A percentile compares a stretch with the other conserved stretches of the same genome.
These are phyloP conservation scores for Dolomedes plantarius DNA, from an alignment of 2,888 invertebrate species.

Conservation along the genomic window DNA sequence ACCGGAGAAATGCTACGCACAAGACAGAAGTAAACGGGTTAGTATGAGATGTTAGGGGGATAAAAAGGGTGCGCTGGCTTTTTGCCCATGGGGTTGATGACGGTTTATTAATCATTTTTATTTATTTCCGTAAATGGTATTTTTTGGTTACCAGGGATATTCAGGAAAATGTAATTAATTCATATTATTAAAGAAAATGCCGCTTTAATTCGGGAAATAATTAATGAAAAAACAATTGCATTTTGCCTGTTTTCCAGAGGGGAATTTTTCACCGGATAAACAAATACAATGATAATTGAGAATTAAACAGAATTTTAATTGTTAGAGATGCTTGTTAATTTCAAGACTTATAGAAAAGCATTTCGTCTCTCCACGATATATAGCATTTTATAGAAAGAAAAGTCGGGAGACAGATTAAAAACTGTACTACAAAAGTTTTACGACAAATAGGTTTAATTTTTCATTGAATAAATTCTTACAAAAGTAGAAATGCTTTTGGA, in stretches of 20 bases:
- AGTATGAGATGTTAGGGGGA: neutral
- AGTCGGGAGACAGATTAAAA: no score
- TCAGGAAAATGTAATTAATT: neutral
- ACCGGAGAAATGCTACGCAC: constrained; percentile 25
- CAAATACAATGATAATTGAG: neutral
- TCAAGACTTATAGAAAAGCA: no score
- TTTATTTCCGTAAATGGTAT: neutral
- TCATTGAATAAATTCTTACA: no score
- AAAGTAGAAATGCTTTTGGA: no score
- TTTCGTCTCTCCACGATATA: no score
- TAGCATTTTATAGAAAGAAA: no score
- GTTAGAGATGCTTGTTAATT: neutral
- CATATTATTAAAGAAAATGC: neutral
- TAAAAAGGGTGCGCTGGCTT: constrained; percentile 5
- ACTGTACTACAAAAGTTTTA: no score
- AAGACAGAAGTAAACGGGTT: constrained; percentile 58
- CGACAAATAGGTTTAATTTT: no score
- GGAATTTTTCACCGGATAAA: neutral
- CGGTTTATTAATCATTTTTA: neutral
- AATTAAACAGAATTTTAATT: neutral
- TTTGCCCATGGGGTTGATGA: constrained; percentile 10
- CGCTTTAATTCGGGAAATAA: neutral
- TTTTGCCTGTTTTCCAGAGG: neutral
- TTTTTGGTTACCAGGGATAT: neutral
- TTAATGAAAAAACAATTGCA: neutral